These are phyloP conservation scores for Drosophila pseudoobscura DNA, from an alignment of 1,140 invertebrate genomes.

Conservation along the genomic window DNA sequence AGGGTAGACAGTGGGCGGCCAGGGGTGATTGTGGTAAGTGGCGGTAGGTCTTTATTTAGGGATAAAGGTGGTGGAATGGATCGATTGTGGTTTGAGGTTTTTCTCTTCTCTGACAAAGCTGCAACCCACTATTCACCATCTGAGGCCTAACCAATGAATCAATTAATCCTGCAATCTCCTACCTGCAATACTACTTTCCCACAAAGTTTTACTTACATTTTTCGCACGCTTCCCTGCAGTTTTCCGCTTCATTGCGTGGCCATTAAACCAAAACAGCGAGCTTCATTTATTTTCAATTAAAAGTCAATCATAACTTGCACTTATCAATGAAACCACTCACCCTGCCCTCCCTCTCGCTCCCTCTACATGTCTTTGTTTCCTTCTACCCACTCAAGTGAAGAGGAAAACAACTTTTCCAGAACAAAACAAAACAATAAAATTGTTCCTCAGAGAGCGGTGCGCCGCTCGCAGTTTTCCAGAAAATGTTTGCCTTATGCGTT, in stretches of 20 bases:
- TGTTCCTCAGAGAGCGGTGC: constrained; percentile 23
- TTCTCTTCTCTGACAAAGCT: no score
- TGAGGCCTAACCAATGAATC: no score
- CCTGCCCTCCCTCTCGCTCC: not conserved
- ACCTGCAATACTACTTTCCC: not conserved
- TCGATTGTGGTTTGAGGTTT: no score
- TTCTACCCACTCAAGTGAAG: not conserved
- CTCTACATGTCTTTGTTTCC: no score
- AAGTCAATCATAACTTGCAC: constrained; percentile 71
- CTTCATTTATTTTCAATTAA: constrained; percentile 71
- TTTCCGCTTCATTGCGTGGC: constrained; percentile 44
- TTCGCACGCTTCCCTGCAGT: constrained; percentile 29
- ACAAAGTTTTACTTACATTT: constrained; percentile 23
- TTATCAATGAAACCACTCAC: constrained; percentile 35
- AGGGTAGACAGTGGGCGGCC: not conserved
- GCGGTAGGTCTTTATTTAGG: constrained; percentile 42
- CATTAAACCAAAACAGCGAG: constrained; percentile 51
- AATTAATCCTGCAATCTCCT: no score
- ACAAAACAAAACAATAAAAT: constrained; percentile 51
- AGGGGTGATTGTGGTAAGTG: constrained; percentile 4
- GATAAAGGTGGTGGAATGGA: no score
- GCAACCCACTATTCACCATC: no score
- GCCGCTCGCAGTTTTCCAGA: constrained; percentile 16
- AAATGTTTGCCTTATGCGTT: constrained; percentile 56
- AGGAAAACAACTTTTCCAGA: constrained; percentile 31